These are phyloP conservation scores for Myanophis thanlyinensis DNA, from an alignment of 2,113 vertebrate species.

Conservation along the genomic window DNA sequence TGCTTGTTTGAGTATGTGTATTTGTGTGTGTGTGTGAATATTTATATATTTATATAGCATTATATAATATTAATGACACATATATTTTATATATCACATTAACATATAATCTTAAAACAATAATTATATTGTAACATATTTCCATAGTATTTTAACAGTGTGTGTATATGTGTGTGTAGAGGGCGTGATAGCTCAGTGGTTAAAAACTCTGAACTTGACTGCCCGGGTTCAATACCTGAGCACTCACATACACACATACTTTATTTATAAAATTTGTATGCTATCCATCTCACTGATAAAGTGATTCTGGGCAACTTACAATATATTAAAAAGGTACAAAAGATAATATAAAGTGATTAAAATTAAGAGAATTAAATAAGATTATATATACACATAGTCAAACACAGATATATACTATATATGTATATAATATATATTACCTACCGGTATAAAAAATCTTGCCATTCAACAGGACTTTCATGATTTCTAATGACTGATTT, in stretches of 20 bases:
- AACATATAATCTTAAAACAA: not conserved
- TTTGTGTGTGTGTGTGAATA: not conserved
- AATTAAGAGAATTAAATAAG: not conserved
- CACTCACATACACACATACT: not conserved
- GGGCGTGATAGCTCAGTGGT: not conserved
- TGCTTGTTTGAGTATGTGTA: not conserved
- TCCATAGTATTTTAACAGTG: not conserved
- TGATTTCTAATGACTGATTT: conserved; percentile 24
- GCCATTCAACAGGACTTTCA: not conserved
- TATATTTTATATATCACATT: not conserved
- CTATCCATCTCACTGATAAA: not conserved
- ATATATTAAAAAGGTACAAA: not conserved
- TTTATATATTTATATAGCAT: not conserved
- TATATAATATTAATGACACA: not conserved
- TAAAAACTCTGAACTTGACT: not conserved
- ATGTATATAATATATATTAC: not conserved
- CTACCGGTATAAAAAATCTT: not conserved
- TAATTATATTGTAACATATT: not conserved
- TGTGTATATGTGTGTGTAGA: not conserved
- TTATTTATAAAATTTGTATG: not conserved
- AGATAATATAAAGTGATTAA: not conserved
- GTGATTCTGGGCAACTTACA: not conserved
- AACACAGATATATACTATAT: not conserved
- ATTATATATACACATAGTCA: not conserved
- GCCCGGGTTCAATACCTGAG: not conserved